A percentile compares a stretch with the other conserved stretches of the same genome.
These are phyloP conservation scores for Rhagonycha lutea DNA, from an alignment of 2,888 invertebrate genomes.

Conservation along the genomic window DNA sequence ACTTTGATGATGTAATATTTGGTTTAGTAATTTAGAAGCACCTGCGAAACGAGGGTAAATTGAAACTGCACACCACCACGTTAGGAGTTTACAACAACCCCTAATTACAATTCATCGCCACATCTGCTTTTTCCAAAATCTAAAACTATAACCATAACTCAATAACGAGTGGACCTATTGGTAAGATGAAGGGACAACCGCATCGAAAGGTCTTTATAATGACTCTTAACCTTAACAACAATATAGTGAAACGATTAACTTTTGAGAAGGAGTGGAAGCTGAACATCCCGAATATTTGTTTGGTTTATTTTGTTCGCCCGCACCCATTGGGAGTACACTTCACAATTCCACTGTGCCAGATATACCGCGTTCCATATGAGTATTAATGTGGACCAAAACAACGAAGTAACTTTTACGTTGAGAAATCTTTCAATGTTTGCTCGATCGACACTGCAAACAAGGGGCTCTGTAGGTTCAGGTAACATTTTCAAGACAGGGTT, in stretches of 20 bases:
- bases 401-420: slow-evolving; percentile 20
- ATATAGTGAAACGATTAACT: slow-evolving; percentile 34
- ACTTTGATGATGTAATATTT: slow-evolving; percentile 28
- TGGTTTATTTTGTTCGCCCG: slow-evolving; percentile 33
- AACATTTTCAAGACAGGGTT: slow-evolving; percentile 45
- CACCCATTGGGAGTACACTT: slow-evolving; percentile 48
- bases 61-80: slow-evolving; percentile 35
- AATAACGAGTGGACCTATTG: slow-evolving; percentile 39
- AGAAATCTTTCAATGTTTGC: slow-evolving; percentile 25
- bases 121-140: slow-evolving; percentile 31
- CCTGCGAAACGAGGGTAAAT: slow-evolving; percentile 35
- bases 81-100: slow-evolving; percentile 23
- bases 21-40: slow-evolving; percentile 32
- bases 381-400: slow-evolving; percentile 38
- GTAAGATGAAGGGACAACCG: slow-evolving; percentile 45
- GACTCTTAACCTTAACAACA: slow-evolving; percentile 52
- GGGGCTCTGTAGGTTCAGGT: slow-evolving; percentile 46
- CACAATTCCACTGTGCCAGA: slow-evolving; percentile 45
- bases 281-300: slow-evolving; percentile 7
- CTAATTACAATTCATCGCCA: slow-evolving; percentile 24
- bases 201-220: slow-evolving; percentile 51
- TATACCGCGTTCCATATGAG: slow-evolving; percentile 45
- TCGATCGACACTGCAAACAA: slow-evolving; percentile 40
- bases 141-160: slow-evolving; percentile 37
- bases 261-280: slow-evolving; percentile 17